Evolutionary conservation across 2,797 vertebrate species (phyloP).

Genomic region (Chlorospingus semifuscus): DNA sequence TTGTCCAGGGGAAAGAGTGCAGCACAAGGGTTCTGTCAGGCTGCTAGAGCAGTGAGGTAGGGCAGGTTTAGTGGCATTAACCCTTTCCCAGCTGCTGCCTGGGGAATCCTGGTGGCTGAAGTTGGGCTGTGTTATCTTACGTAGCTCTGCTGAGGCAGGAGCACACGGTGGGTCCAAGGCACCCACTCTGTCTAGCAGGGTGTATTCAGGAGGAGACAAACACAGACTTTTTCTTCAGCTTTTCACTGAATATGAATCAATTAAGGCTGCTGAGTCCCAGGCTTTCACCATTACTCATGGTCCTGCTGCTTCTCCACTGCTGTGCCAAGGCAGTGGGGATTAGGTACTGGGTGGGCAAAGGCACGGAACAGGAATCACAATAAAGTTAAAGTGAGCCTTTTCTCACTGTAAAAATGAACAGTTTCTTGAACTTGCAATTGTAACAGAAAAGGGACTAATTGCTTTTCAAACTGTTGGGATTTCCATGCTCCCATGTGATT

Average conservation of each 20-base stretch:
- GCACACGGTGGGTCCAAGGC: neutral
- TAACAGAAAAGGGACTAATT: neutral
- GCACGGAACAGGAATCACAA: neutral
- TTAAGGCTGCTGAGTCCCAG: slow-evolving; percentile 41
- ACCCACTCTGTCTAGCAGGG: neutral
- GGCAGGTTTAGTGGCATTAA: slow-evolving; percentile 75
- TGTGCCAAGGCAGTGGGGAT: slow-evolving; percentile 9
- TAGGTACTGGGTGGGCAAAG: neutral
- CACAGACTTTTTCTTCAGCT: neutral
- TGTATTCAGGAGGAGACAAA: slow-evolving; percentile 37
- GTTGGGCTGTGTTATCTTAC: neutral
- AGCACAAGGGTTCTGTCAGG: slow-evolving; percentile 52
- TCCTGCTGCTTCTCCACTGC: neutral
- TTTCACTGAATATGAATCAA: slow-evolving; percentile 12
- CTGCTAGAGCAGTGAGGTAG: slow-evolving; percentile 64
- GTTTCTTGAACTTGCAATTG: slow-evolving; percentile 16
- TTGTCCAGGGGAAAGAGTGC: slow-evolving; percentile 64
- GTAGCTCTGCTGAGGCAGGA: neutral
- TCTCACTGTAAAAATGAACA: slow-evolving; percentile 12
- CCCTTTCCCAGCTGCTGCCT: slow-evolving; percentile 67
- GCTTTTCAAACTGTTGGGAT: neutral
- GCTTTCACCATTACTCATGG: slow-evolving; percentile 3
- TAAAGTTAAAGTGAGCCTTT: neutral
- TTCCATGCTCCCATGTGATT: neutral
- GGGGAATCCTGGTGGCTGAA: slow-evolving; percentile 43